phyloP scores from a whole-genome alignment of 2,888 invertebrate species.

The Germaria angustata region DNA sequence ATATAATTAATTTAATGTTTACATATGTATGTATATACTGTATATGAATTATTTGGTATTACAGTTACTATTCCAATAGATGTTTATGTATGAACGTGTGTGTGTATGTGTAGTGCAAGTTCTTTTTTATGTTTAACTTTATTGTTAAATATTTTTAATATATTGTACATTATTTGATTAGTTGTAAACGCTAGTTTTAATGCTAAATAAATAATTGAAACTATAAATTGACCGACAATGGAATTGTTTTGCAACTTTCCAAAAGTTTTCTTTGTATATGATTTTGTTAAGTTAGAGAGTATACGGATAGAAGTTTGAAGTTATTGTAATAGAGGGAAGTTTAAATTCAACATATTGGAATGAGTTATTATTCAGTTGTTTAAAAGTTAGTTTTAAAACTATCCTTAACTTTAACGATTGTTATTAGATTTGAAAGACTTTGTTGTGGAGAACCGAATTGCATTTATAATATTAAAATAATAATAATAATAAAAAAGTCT shows the following conservation, averaged over 20 bases:
- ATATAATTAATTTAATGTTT: constrained; percentile 9
- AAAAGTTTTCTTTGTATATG: constrained; percentile 6
- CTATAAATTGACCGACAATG: constrained; percentile 58
- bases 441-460: background rate
- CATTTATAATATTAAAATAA: background rate
- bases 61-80: constrained; percentile 33
- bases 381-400: constrained; percentile 43
- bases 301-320: constrained; percentile 21
- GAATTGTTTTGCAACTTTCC: constrained; percentile 23
- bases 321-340: constrained; percentile 53
- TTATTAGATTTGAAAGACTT: constrained; percentile 18
- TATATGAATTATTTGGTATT: constrained; percentile 22
- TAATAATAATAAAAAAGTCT: background rate
- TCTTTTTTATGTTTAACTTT: background rate
- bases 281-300: constrained; percentile 18
- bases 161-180: constrained; percentile 67
- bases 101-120: constrained; percentile 10
- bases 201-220: constrained; percentile 59
- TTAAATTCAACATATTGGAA: constrained; percentile 9
- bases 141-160: constrained; percentile 29
- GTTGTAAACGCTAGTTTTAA: constrained; percentile 28
- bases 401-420: constrained; percentile 27
- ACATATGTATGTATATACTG: constrained; percentile 44
- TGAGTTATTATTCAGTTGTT: background rate
- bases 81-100: background rate